Base-by-base conservation (phyloP, 92 coral and sea anemone genomes). In the Epizoanthus rinbou region DNA sequence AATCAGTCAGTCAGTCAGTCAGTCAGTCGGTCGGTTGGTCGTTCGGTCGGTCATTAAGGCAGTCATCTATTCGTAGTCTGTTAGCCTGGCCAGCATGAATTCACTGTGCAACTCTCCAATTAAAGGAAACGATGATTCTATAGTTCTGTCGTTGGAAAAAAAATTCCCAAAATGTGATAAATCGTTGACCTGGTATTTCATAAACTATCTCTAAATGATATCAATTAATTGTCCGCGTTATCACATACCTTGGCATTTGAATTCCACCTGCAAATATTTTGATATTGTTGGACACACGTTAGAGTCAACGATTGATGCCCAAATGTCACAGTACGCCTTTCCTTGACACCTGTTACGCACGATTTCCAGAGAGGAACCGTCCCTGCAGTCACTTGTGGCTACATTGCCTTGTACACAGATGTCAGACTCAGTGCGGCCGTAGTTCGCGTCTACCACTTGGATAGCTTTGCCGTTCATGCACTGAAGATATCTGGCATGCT, bases 401-500 rank as follows among this genome's bases (percentile, higher is more conserved):
- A 58, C 41, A 13, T 2, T 3, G 6, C 53, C n/a, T 50, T 8
- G 0, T 16, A 67, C 52, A 58, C 81, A 75, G 2, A 37, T 69
- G 22, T 58, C n/a, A 3, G 33, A 18, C 11, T 75, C 81, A 35
- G 81, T 57, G 19, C 81, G 81, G n/a, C 81, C 81, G 56, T 28
- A 75, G 56, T 75, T 75, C 0, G 81, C 81, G 9, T 23, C 37
- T 17, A 75, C 17, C 43, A 75, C 68, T 16, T 58, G 58, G 6
- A 75, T 75, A 5, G 81, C 81, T 75, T 75, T 75, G 5, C 81
- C 81, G 19, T 57, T 75, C n/a, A 24, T 28, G 15, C 81, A 75
- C 53, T 75, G 53, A 13, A 75, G 47, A 37, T 57, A 75, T 16
- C 31, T 67, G 11, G 68, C 81, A 53, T 62, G 15, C 22, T 58